Conservation (phyloP, 2,113 vertebrate species). For the Actinemys pallida region DNA sequence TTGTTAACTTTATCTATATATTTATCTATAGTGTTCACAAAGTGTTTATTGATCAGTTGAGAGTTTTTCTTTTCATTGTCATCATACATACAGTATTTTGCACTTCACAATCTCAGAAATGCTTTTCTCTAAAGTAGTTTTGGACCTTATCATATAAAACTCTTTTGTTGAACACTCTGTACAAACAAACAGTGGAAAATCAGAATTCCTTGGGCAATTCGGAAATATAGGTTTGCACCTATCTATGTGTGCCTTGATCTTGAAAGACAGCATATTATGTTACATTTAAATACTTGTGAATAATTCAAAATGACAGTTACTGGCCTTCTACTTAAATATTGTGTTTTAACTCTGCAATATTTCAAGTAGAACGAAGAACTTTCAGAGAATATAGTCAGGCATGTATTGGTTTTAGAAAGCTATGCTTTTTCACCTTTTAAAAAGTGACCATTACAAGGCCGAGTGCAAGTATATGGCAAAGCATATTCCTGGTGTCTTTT, state of each 20-base stretch:
- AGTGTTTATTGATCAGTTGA: conserved; percentile 22
- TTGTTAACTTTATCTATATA: conserved; percentile 62
- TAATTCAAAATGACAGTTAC: conserved; percentile 43
- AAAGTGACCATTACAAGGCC: neutral
- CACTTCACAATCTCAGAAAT: neutral
- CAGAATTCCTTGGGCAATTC: neutral
- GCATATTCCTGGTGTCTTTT: neutral
- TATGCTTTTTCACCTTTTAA: neutral
- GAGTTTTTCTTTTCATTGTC: no score
- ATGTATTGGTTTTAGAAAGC: conserved; percentile 16
- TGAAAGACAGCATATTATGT: conserved; percentile 39
- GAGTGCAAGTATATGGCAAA: neutral
- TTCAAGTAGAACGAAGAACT: neutral
- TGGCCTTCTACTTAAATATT: conserved; percentile 35
- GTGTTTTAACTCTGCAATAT: conserved; percentile 18
- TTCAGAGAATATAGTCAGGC: conserved; percentile 37
- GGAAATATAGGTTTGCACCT: neutral
- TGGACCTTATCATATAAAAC: neutral
- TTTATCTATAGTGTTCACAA: conserved; percentile 50
- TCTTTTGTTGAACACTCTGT: neutral
- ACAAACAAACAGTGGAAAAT: neutral
- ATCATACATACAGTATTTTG: neutral
- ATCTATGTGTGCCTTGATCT: neutral
- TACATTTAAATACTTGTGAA: conserved; percentile 14
- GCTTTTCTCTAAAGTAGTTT: neutral